Evolutionary conservation across 2,797 vertebrate genomes (phyloP).

Genomic region (Argya squamiceps): DNA sequence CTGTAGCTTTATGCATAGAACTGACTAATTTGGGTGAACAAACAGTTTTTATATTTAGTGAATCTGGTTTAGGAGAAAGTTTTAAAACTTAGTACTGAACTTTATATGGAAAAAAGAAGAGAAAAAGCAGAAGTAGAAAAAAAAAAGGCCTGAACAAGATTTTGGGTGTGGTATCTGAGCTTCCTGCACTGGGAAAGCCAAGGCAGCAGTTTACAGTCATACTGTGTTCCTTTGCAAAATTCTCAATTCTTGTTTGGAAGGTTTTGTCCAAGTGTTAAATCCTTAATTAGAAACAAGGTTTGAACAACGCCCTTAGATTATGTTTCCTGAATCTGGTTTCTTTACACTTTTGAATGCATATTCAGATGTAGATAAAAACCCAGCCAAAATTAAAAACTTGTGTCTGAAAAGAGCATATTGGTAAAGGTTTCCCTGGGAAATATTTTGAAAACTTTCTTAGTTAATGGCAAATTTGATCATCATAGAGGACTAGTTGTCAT

Average conservation of each 20-base stretch:
- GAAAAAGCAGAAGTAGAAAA: conserved; percentile 32
- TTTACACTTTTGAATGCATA: background rate
- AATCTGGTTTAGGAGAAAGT: background rate
- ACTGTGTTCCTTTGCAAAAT: conserved; percentile 5
- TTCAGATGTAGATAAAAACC: background rate
- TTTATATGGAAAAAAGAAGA: conserved; percentile 23
- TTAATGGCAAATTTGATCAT: background rate
- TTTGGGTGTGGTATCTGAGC: background rate
- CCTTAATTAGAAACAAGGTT: background rate
- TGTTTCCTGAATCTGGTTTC: background rate
- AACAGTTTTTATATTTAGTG: background rate
- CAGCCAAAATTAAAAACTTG: background rate
- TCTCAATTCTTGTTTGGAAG: background rate
- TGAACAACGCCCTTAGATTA: background rate
- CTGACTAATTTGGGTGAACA: background rate
- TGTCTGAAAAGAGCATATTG: background rate
- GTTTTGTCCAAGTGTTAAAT: background rate
- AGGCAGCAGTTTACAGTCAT: background rate
- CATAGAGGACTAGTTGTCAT: rapidly evolving
- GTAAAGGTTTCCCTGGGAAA: background rate
- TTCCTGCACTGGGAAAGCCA: conserved; percentile 36
- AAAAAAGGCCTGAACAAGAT: background rate
- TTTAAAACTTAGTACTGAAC: background rate
- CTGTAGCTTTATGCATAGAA: background rate
- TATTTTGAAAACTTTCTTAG: background rate